phyloP scores from a whole-genome alignment of 2,888 invertebrate genomes.

The Malthinus seriepunctatus region DNA sequence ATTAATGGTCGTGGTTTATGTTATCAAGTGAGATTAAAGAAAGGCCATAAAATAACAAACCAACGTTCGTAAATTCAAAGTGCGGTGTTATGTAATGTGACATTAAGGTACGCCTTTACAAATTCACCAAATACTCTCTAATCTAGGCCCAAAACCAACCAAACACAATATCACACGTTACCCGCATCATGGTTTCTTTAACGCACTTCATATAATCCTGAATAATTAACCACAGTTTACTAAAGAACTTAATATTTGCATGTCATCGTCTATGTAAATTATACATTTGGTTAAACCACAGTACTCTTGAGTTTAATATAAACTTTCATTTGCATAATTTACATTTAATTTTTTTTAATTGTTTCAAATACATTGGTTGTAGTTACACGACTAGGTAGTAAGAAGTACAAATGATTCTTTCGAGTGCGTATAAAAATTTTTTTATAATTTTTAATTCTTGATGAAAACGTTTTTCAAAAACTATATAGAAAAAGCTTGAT shows the following conservation, averaged over 20 bases:
- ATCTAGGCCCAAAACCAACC: conserved; percentile 22
- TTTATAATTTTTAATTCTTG: too few species aligned
- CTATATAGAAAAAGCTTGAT: too few species aligned
- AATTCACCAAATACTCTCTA: conserved; percentile 25
- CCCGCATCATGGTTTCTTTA: conserved; percentile 26
- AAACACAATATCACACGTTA: conserved; percentile 26
- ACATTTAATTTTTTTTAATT: conserved; percentile 17
- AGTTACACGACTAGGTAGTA: too few species aligned
- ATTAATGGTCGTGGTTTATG: neutral
- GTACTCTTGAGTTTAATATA: conserved; percentile 18
- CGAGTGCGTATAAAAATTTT: too few species aligned
- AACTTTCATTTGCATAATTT: conserved; percentile 30
- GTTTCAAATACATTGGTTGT: neutral
- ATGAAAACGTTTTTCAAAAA: too few species aligned
- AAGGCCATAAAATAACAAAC: conserved; percentile 13
- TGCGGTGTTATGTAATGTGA: conserved; percentile 17
- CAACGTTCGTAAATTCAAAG: conserved; percentile 9
- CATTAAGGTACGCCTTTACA: conserved; percentile 24
- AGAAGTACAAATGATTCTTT: too few species aligned
- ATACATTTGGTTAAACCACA: conserved; percentile 27
- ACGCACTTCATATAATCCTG: conserved; percentile 28
- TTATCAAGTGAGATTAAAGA: conserved; percentile 6
- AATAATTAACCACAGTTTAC: conserved; percentile 32
- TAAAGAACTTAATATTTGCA: conserved; percentile 32
- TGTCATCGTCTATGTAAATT: conserved; percentile 30